A percentile compares a stretch with the other conserved stretches of the same genome.
phyloP scores from a whole-genome alignment of 2,888 invertebrate genomes.

The Mimachlamys varia region DNA sequence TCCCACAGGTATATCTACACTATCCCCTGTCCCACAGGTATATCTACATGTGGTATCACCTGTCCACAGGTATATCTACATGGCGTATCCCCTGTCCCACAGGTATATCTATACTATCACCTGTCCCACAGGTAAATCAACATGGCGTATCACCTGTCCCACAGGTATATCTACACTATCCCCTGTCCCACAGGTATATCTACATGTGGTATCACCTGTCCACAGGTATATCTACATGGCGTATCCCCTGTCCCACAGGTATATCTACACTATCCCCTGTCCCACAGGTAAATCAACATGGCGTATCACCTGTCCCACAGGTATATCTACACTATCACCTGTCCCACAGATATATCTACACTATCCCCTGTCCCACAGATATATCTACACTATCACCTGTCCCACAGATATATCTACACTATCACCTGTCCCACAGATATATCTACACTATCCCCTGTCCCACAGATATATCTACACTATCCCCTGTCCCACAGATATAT shows the following conservation, averaged over 20 bases:
- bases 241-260: too few relatives aligned
- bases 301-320: too few relatives aligned
- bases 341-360: conserved; percentile 92
- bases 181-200: neutral
- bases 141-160: conserved; percentile 89
- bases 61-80: too few relatives aligned
- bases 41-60: neutral
- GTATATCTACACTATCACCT: too few relatives aligned
- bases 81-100: conserved; percentile 91
- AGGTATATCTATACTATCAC: conserved; percentile 93
- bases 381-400: conserved; percentile 89
- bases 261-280: conserved; percentile 91
- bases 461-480: too few relatives aligned
- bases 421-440: conserved; percentile 91
- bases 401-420: conserved; percentile 92
- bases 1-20: conserved; percentile 88
- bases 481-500: conserved; percentile 89
- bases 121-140: conserved; percentile 91
- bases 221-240: too few relatives aligned
- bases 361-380: conserved; percentile 92
- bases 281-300: neutral
- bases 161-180: conserved; percentile 88
- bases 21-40: neutral
- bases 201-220: neutral
- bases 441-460: too few relatives aligned